phyloP scores from a whole-genome alignment of 2,797 vertebrate species.

The Otolemur crassicaudatus region DNA sequence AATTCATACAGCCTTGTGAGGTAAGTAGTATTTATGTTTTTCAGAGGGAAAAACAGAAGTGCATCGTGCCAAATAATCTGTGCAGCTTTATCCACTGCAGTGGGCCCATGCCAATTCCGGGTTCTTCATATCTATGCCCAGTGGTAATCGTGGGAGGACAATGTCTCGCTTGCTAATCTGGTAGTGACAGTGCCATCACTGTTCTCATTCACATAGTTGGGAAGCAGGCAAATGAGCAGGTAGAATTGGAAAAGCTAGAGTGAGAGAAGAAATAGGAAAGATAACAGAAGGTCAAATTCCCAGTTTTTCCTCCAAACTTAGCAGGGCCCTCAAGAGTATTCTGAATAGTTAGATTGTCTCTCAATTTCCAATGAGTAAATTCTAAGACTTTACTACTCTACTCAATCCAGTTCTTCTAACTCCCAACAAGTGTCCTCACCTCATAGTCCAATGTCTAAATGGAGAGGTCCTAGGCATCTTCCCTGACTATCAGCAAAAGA shows the following conservation, averaged over 20 bases:
- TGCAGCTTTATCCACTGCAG: not conserved
- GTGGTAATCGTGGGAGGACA: not conserved
- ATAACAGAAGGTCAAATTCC: not conserved
- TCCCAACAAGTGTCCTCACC: not conserved
- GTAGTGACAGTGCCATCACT: not conserved
- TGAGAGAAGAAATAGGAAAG: not conserved
- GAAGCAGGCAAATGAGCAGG: not conserved
- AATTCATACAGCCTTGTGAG: not conserved
- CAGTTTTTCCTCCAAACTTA: not conserved
- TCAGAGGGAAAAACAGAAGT: not conserved
- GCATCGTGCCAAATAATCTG: not conserved
- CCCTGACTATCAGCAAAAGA: not conserved
- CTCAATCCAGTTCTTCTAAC: not conserved
- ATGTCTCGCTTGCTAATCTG: not conserved
- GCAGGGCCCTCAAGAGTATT: not conserved
- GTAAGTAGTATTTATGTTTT: not conserved
- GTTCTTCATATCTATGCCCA: not conserved
- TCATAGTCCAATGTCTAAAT: not conserved
- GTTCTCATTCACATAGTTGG: not conserved
- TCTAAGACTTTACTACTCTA: not conserved
- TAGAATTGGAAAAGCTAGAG: not conserved
- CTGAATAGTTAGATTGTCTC: not conserved
- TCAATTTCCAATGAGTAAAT: not conserved
- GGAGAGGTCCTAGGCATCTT: not conserved
- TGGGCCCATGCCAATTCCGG: not conserved